A percentile compares a stretch with the other conserved stretches of the same genome.
Conservation (phyloP, 2,888 invertebrate species). For the Apamea anceps region DNA sequence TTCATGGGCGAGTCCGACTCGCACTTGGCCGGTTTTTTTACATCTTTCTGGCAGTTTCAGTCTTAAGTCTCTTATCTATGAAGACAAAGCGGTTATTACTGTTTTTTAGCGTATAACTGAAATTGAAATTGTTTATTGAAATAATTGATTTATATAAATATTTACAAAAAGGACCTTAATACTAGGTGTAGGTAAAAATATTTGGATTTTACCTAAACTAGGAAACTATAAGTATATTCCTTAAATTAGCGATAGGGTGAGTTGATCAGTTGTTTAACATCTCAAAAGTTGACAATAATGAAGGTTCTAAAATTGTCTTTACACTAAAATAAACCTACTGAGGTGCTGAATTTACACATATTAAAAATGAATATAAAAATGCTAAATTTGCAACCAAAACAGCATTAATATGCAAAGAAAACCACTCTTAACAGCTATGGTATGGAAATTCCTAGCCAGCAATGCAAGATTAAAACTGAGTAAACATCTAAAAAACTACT, state of each 20-base stretch:
- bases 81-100: constrained; percentile 18
- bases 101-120: constrained; percentile 5
- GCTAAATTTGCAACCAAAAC: not conserved
- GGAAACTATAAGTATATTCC: constrained; percentile 4
- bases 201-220: no score
- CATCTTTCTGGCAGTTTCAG: constrained; percentile 8
- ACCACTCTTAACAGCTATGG: not conserved
- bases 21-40: constrained; percentile 13
- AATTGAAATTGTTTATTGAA: no score
- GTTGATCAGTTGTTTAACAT: not conserved
- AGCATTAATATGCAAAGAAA: constrained; percentile 10
- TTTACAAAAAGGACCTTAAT: no score
- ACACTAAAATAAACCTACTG: not conserved
- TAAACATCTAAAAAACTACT: constrained; percentile 24
- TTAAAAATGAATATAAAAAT: not conserved
- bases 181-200: no score
- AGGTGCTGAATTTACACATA: not conserved
- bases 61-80: not conserved
- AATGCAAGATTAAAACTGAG: constrained; percentile 6
- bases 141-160: no score
- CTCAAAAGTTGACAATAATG: not conserved
- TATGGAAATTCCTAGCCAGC: constrained; percentile 25
- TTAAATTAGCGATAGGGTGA: not conserved
- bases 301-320: not conserved
- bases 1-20: no score